A percentile compares a stretch with the other conserved stretches of the same genome.
Evolutionary conservation across 2,113 vertebrate species (phyloP).

Genomic region (Saguinus midas): DNA sequence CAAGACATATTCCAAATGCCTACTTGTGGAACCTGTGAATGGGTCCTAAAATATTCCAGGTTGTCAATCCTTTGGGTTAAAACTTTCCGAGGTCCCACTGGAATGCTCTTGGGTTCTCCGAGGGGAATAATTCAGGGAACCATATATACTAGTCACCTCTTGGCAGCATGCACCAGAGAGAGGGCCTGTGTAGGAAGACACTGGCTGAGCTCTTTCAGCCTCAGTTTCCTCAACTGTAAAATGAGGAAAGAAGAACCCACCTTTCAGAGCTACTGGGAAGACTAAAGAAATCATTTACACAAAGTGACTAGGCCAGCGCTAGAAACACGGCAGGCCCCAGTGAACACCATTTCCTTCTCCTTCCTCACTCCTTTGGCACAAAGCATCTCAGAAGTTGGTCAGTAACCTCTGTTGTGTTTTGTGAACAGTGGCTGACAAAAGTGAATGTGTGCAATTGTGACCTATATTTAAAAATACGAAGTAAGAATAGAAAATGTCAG

Average conservation of each 20-base stretch:
- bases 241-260: not conserved
- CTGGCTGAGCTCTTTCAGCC: not conserved
- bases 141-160: accelerated
- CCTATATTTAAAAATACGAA: not conserved
- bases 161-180: not conserved
- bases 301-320: not conserved
- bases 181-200: not conserved
- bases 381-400: not conserved
- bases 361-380: not conserved
- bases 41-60: not conserved
- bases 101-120: not conserved
- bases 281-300: not conserved
- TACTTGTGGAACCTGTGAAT: not conserved
- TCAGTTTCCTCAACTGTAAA: not conserved
- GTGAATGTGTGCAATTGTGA: not conserved
- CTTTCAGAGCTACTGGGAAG: not conserved
- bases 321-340: too few species aligned
- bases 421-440: not conserved
- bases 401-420: not conserved
- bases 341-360: accelerated
- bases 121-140: not conserved
- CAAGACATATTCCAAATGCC: not conserved
- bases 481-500: not conserved
- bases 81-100: not conserved
- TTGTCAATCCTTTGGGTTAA: not conserved